These are phyloP conservation scores for Helarctos malayanus DNA, from an alignment of 2,797 vertebrate genomes.

Conservation along the genomic window DNA sequence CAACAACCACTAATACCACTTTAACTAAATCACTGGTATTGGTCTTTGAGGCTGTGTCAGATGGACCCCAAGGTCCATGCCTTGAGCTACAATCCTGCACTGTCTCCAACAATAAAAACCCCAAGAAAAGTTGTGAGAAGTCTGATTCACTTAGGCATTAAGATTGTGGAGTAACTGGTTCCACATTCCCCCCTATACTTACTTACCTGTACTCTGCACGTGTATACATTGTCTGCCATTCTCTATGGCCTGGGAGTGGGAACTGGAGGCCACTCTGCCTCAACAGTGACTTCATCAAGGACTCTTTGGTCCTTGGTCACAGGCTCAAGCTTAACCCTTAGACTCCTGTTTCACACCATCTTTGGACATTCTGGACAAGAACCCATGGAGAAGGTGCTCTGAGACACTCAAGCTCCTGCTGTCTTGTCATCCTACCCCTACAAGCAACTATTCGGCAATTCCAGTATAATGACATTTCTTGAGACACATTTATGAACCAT, in stretches of 20 bases:
- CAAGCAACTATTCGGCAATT: neutral
- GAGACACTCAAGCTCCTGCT: neutral
- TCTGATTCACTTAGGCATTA: neutral
- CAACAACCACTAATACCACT: neutral
- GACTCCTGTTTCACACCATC: neutral
- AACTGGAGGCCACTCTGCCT: neutral
- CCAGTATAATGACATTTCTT: neutral
- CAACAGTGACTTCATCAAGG: neutral
- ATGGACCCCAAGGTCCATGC: neutral
- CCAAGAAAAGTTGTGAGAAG: neutral
- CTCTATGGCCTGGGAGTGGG: neutral
- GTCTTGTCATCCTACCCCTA: neutral
- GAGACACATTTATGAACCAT: neutral
- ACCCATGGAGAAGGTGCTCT: neutral
- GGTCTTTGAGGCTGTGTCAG: neutral
- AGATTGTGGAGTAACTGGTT: neutral
- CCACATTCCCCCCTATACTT: neutral
- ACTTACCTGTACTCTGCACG: neutral
- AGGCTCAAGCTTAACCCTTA: neutral
- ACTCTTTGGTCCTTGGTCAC: neutral
- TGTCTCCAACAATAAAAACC: neutral
- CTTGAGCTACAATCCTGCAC: neutral
- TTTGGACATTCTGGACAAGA: neutral
- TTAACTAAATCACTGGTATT: neutral
- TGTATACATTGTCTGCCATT: too few species aligned